Conservation (phyloP, 2,113 vertebrate species). For the Fregata magnificens region DNA sequence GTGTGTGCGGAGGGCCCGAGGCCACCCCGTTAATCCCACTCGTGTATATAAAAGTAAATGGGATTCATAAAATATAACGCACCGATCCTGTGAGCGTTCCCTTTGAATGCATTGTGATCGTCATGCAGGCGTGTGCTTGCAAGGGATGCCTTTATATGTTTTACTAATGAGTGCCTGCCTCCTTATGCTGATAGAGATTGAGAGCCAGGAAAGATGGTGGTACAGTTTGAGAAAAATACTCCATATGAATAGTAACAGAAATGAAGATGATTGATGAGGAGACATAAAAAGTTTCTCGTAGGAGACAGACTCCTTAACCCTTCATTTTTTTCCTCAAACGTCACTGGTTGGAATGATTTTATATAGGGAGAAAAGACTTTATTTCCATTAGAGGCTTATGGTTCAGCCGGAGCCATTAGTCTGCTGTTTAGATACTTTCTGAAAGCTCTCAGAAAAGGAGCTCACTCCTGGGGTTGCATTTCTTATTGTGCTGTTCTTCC, state of each 20-base stretch:
- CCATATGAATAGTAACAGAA: not conserved
- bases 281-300: not conserved
- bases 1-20: no score
- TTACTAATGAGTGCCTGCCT: accelerated
- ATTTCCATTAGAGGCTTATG: not conserved
- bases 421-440: not conserved
- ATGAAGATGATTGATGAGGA: not conserved
- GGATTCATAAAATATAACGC: accelerated
- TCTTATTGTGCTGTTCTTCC: not conserved
- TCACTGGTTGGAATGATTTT: not conserved
- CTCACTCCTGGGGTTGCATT: not conserved
- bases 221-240: not conserved
- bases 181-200: accelerated
- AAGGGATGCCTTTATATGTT: no score
- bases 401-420: not conserved
- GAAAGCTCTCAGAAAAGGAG: not conserved
- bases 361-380: not conserved
- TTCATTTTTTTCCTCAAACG: no score
- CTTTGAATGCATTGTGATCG: accelerated
- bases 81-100: accelerated
- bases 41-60: accelerated
- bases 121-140: not conserved
- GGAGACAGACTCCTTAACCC: not conserved
- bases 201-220: not conserved
- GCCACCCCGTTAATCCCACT: accelerated